Conservation (phyloP, 2,797 vertebrate genomes). For the Urosaurus nigricauda region DNA sequence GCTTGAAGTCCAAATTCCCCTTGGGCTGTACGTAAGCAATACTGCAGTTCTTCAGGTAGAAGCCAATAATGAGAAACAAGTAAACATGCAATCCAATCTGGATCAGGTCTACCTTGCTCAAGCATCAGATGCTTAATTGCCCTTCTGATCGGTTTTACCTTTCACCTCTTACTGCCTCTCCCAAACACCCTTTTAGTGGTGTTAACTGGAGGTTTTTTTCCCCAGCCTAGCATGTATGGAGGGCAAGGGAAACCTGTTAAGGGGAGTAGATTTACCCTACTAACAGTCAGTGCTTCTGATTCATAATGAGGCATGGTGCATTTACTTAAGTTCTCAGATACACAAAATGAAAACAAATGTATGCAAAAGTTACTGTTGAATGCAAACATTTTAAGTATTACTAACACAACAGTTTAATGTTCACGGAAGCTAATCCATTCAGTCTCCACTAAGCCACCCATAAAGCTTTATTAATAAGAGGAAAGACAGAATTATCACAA, state of each 20-base stretch:
- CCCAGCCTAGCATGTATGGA: too few species aligned
- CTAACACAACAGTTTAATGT: not conserved
- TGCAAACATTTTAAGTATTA: not conserved
- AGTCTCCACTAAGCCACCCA: not conserved
- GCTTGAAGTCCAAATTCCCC: not conserved
- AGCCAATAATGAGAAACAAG: slow-evolving; percentile 2
- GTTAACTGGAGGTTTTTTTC: too few species aligned
- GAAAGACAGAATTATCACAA: slow-evolving; percentile 10
- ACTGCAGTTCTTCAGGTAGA: not conserved
- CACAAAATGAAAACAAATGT: slow-evolving; percentile 33
- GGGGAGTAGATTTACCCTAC: too few species aligned
- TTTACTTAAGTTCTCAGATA: too few species aligned
- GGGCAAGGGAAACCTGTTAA: too few species aligned
- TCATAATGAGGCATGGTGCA: too few species aligned
- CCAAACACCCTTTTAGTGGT: too few species aligned
- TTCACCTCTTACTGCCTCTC: too few species aligned
- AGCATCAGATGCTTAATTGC: too few species aligned
- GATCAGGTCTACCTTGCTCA: too few species aligned
- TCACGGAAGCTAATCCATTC: not conserved
- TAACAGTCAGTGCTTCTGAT: too few species aligned
- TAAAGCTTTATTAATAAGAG: slow-evolving; percentile 5
- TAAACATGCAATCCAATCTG: not conserved
- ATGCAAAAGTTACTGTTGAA: not conserved
- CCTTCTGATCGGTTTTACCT: too few species aligned
- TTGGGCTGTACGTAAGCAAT: not conserved